Evolutionary conservation across 2,888 invertebrate species (phyloP).

Genomic region (Trichopria drosophilae): DNA sequence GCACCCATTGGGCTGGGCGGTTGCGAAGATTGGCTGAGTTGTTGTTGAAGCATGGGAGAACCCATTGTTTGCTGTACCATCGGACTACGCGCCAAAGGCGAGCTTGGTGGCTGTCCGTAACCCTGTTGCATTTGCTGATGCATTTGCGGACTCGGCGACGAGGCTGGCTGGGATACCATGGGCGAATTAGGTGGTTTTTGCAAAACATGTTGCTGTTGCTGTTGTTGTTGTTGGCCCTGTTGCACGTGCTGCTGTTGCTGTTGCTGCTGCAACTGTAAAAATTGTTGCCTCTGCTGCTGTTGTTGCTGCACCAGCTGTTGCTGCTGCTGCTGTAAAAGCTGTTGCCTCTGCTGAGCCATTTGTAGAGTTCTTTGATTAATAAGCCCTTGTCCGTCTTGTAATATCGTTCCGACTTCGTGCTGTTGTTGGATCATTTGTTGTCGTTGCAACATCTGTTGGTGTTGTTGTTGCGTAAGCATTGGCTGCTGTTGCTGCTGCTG

Average conservation of each 20-base stretch:
- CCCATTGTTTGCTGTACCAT: slow-evolving; percentile 57
- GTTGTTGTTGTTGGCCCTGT: slow-evolving; percentile 53
- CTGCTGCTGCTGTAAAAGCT: slow-evolving; percentile 58
- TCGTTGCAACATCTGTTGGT: slow-evolving; percentile 43
- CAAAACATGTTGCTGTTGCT: slow-evolving; percentile 54
- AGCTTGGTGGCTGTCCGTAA: slow-evolving; percentile 60
- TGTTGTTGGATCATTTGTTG: slow-evolving; percentile 45
- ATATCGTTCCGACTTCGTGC: slow-evolving; percentile 30
- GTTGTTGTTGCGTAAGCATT: slow-evolving; percentile 50
- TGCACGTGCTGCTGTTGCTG: slow-evolving; percentile 59
- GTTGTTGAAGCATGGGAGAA: slow-evolving; percentile 58
- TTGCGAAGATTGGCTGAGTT: slow-evolving; percentile 53
- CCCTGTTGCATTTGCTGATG: slow-evolving; percentile 55
- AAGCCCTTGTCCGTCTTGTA: slow-evolving; percentile 43
- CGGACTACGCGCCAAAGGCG: slow-evolving; percentile 59
- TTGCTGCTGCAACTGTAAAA: slow-evolving; percentile 40
- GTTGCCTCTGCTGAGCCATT: slow-evolving; percentile 49
- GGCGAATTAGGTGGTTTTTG: slow-evolving; percentile 58
- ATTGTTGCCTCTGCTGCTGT: slow-evolving; percentile 53
- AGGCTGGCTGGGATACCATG: slow-evolving; percentile 53
- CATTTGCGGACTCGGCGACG: slow-evolving; percentile 58
- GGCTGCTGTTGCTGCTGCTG: slow-evolving; percentile 54
- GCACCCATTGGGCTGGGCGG: slow-evolving; percentile 57
- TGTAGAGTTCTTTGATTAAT: slow-evolving; percentile 40
- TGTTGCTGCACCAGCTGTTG: slow-evolving; percentile 59